These are phyloP conservation scores for Phalera bucephala DNA, from an alignment of 2,888 invertebrate species.

Conservation along the genomic window DNA sequence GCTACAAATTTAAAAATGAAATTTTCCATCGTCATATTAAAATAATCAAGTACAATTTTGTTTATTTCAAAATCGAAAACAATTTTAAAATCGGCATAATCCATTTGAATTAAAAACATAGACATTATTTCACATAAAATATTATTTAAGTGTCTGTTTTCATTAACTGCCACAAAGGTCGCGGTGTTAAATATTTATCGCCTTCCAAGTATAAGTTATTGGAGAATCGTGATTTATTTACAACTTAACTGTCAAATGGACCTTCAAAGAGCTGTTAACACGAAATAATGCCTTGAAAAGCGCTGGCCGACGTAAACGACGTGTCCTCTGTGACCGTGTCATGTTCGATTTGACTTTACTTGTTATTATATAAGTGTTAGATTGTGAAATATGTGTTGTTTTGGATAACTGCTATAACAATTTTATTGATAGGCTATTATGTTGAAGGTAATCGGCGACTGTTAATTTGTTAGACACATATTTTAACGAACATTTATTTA, in stretches of 20 bases:
- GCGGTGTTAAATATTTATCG: constrained; percentile 32
- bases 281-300: constrained; percentile 31
- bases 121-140: background rate
- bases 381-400: constrained; percentile 16
- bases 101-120: background rate
- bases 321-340: constrained; percentile 23
- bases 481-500: no score
- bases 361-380: constrained; percentile 10
- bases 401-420: constrained; percentile 2
- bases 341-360: constrained; percentile 11
- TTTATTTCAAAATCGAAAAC: no score
- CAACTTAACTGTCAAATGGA: constrained; percentile 45
- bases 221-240: constrained; percentile 41
- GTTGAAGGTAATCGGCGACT: background rate
- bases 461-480: background rate
- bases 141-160: background rate
- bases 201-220: constrained; percentile 27
- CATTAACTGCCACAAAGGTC: constrained; percentile 16
- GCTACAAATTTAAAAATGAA: no score
- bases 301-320: constrained; percentile 15
- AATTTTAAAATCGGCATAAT: no score
- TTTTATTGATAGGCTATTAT: constrained; percentile 1
- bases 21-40: no score
- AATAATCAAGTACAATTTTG: no score
- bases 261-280: constrained; percentile 41